Base-by-base conservation (phyloP, 2,888 invertebrate species). In the Pteria penguin region DNA sequence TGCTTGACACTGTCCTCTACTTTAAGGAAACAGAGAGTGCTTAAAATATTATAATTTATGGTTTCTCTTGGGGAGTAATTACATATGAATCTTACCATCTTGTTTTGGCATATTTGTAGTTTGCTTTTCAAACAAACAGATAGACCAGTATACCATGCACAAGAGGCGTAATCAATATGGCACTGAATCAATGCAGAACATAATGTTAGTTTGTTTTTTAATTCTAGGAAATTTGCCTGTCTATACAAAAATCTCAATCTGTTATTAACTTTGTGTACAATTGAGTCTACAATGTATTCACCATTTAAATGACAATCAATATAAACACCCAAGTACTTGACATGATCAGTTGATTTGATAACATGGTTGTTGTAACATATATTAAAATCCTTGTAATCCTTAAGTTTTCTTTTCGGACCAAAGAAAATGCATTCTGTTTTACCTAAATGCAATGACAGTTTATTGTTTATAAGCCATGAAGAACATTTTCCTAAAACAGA, bases 361-460 rank as follows among this genome's bases (percentile, higher is more conserved):
- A 27, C 4, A 22, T 60, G 60, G 18, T 27, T 18, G 27, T 63
- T 61, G 11, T 31, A 18, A 5, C n/a, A 11, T 27, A 31, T 18
- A 5, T 11, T 29, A 14, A n/a, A 61, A 61, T 32, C n/a, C 26
- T 22, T 18, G 4, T n/a, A 14, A 11, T 27, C 18, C 29, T 61
- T 27, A 3, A 31, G 22, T 22, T 11, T 31, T 62, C 11, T 14
- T 22, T 29, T 2, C 14, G 29, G 31, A 62, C 27, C 18, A 62
- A 11, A 62, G 22, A 31, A n/a, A n/a, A n/a, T n/a, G 32, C 62
- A 62, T 62, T 62, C 29, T 24, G 62, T 62, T 31, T 62, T 62
- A 14, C 29, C 62, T 24, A 62, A 31, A 31, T 62, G 62, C 8
- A 62, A 18, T 8, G 62, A 60, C 27, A 62, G 32, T 22, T 62